phyloP scores from a whole-genome alignment of 2,888 invertebrate species.

The Agriopis marginaria region DNA sequence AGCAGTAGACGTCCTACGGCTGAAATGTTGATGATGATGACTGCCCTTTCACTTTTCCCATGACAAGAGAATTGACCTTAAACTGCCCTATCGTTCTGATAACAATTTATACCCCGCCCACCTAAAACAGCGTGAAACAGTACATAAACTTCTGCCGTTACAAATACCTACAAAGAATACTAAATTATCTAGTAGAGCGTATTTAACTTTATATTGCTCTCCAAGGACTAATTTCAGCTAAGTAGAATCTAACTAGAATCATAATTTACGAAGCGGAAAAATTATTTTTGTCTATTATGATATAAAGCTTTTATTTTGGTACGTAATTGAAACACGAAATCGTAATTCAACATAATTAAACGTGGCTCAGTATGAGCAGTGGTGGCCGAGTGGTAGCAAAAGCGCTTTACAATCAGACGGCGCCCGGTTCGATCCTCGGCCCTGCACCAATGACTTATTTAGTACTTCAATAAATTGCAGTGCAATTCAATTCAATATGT shows the following conservation, averaged over 20 bases:
- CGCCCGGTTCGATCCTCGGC: no score
- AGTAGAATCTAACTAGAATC: constrained; percentile 4
- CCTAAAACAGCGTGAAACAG: constrained; percentile 5
- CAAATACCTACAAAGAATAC: not conserved
- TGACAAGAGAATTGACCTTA: constrained; percentile 20
- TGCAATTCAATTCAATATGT: no score
- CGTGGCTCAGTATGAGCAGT: no score
- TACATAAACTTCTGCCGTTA: not conserved
- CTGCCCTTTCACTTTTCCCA: not conserved
- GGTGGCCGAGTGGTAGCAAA: no score
- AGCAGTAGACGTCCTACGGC: no score
- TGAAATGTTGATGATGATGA: not conserved
- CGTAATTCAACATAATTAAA: no score
- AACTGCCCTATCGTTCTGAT: constrained; percentile 12
- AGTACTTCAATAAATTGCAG: no score
- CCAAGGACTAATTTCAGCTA: not conserved
- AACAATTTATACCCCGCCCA: constrained; percentile 19
- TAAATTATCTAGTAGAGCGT: constrained; percentile 10
- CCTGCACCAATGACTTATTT: no score
- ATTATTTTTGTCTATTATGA: constrained; percentile 7
- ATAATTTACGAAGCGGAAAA: constrained; percentile 1
- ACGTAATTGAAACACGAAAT: not conserved
- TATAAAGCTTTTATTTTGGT: not conserved
- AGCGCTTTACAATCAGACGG: no score
- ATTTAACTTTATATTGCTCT: constrained; percentile 5